Base-by-base conservation (phyloP, 2,888 invertebrate species). In the Clepsis dumicolana region DNA sequence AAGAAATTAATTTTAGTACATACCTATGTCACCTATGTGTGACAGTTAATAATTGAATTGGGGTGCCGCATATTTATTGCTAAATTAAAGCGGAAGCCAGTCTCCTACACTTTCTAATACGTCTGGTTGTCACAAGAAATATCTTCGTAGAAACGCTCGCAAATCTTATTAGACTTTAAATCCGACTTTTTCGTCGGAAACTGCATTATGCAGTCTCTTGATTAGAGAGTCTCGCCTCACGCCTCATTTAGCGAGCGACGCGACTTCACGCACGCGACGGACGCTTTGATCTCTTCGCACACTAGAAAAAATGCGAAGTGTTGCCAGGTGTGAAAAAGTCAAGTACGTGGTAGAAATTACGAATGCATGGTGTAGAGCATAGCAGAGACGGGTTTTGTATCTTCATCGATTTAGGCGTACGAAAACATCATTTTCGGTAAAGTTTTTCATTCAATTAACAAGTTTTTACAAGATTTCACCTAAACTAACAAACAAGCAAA, bases 281-380 rank as follows among this genome's bases (percentile, higher is more conserved):
- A n/a, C 25, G 38, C 59, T 59, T 59, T 59, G 59, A 59, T 59
- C 57, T 59, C 21, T 24, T 24, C 24, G 10, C 25, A 25, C 25
- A 16, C 41, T 59, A 59, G 16, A 41, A 41, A 59, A 41, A 57
- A 25, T 57, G 24, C 25, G 24, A 21, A 57, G 57, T 59, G 57
- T 25, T 38, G 57, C 57, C 24, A 41, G 41, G 41, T 41, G 41
- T 59, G 38, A 59, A 59, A 41, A 57, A 59, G n/a, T 38, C 14
- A 7, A 32, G 56, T 41, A 24, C 21, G 25, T 41, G 25, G 41
- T 41, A 59, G 57, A 29, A n/a, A 35, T 25, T 41, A 41, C 25
- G 24, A 24, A 35, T 1, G 54, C 14, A 8, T 32, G 8, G 29
- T n/a, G 38, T 1, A 2, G 16, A 10, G 35, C 1, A 10, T 35